A percentile compares a stretch with the other conserved stretches of the same genome.
These are phyloP conservation scores for Ceuthmochares aereus DNA, from an alignment of 2,113 vertebrate species.

Conservation along the genomic window DNA sequence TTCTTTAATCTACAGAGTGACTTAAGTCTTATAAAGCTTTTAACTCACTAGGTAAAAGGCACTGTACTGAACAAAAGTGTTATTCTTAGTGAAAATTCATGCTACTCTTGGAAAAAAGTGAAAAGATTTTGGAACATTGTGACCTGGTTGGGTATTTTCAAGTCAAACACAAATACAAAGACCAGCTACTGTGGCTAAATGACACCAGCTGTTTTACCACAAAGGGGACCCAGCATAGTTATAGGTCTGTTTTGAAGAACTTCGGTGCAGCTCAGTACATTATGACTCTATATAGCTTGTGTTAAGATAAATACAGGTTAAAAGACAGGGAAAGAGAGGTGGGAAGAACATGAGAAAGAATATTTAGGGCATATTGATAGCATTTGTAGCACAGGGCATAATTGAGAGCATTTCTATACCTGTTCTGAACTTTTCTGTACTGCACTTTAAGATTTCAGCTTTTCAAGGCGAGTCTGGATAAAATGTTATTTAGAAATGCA, in stretches of 20 bases:
- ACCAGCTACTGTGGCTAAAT: background rate
- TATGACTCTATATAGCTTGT: background rate
- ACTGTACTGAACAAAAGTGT: background rate
- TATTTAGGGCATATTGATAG: background rate
- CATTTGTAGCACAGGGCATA: background rate
- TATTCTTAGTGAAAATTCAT: background rate
- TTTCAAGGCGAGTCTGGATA: background rate
- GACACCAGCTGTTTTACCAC: background rate
- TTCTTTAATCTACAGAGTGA: background rate
- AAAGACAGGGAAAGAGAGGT: background rate
- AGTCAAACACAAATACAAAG: background rate
- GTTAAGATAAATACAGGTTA: background rate
- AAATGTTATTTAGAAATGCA: background rate
- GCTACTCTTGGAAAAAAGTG: background rate
- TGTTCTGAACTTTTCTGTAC: background rate
- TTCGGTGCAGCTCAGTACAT: background rate
- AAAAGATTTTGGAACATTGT: background rate
- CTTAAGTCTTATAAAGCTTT: background rate
- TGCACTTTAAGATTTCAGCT: background rate
- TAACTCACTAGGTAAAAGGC: background rate
- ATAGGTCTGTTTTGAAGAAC: background rate
- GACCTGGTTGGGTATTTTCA: background rate
- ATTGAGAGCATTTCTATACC: background rate
- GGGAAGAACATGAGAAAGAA: too few relatives aligned
- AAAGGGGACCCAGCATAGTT: rapidly evolving